Evolutionary conservation across 1,140 invertebrate species (phyloP), one percentile per base, ranked within the genome.

Genomic region (Lordiphosa stackelbergi): DNA sequence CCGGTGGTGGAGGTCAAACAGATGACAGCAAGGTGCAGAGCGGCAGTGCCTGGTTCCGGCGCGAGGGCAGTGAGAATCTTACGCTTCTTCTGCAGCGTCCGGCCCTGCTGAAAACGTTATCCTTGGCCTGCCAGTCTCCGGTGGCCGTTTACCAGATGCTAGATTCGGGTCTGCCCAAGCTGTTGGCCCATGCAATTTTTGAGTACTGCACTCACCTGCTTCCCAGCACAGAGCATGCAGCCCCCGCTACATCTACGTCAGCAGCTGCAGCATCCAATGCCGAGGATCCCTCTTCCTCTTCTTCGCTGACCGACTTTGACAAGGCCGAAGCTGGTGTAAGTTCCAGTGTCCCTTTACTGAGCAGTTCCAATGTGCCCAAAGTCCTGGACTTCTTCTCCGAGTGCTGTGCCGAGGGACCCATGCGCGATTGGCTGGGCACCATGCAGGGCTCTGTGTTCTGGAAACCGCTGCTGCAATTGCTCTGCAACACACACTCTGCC

Each of bases 361-460:
- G 57, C 10, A 71, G 66, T 12, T 47, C 61, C 8, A 77, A 85
- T 89, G 88, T 90, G 22, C 88, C 92, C 3, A 89, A 91, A 40
- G 91, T 96, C 16, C 90, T 97, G 34, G 92, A 94, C 73, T 96
- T 96, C 88, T 92, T 96, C 62, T 92, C 93, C 0, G 92, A 94
- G 48, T 90, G 95, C 40, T 95, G 94, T 85, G 91, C 92, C 7
- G 94, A 96, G 72, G 91, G 93, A 5, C 89, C 91, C 56, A 93
- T 97, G 90, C 93, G 95, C 54, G 94, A 96, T 86, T 97, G 95
- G 96, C 89, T 97, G 13, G 95, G 95, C 4, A 91, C 90, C 4
- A 88, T 91, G 46, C 92, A 95, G 66, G 95, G 95, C 1, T 92
- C 92, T 13, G 89, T 91, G 5, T 97, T 97, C 88, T 97, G 95